Evolutionary conservation across 2,888 invertebrate genomes (phyloP), one percentile per base, ranked within the genome.

Genomic region (Gnatocerus cornutus): DNA sequence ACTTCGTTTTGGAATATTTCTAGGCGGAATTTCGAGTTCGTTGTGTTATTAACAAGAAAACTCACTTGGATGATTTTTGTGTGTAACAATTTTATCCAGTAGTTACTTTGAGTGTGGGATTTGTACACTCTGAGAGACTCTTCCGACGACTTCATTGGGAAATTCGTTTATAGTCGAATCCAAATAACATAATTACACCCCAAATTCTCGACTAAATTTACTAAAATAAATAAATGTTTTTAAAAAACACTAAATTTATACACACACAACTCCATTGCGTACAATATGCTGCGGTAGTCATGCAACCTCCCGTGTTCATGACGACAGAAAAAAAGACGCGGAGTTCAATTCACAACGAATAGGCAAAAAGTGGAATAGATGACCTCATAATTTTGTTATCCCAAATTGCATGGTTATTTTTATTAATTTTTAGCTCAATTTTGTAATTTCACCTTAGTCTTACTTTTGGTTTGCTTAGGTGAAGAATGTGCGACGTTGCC

Each of bases 221-320:
- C 58, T 70, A 73, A 71, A 73, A 72, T 70, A 73, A 67, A 67
- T 71, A 71, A 69, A 71, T 68, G 70, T 73, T 73, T 75, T 76
- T 74, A 73, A 74, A 73, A 73, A 77, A 73, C 69, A 76, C 73
- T 65, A 77, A 74, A 76, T 75, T 76, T 76, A 79, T 74, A 81
- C 77, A 80, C 75, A 78, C 79, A 87, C 86, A 88, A 87, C 89
- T 89, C 89, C 89, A 89, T 89, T 88, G 88, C 89, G 88, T 87
- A 89, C 87, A 87, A 88, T 86, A 87, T 88, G 88, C 89, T 88
- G 89, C 89, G 87, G 85, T 77, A 86, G 81, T 88, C 89, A 87
- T 85, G 78, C 76, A 74, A 82, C 59, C 16, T 16, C 13, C 66
- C 46, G 58, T 8, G 10, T 66, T 71, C 68, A 68, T 71, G 30